phyloP scores from a whole-genome alignment of 2,888 invertebrate genomes.

The Chalcis sispes region DNA sequence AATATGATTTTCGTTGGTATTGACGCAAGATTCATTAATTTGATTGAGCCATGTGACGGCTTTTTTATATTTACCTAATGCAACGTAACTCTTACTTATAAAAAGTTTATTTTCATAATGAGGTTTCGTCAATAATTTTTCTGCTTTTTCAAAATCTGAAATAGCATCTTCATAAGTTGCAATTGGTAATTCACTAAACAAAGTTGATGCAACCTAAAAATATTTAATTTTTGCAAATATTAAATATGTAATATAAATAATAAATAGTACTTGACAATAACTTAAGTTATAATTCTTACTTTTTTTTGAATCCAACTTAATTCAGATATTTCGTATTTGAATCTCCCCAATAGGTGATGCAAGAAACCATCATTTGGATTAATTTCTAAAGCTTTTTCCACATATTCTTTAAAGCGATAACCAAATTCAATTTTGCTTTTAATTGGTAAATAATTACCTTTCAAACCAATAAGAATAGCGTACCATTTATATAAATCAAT shows the following conservation, averaged over 20 bases:
- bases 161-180: slow-evolving; percentile 82
- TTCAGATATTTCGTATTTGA: slow-evolving; percentile 81
- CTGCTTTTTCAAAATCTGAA: slow-evolving; percentile 78
- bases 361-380: slow-evolving; percentile 80
- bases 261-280: slow-evolving; percentile 2
- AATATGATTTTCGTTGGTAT: slow-evolving; percentile 63
- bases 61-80: slow-evolving; percentile 75
- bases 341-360: slow-evolving; percentile 84
- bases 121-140: slow-evolving; percentile 76
- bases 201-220: slow-evolving; percentile 78
- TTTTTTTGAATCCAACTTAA: slow-evolving; percentile 82
- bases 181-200: slow-evolving; percentile 82
- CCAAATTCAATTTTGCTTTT: slow-evolving; percentile 83
- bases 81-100: slow-evolving; percentile 80
- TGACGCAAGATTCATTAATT: slow-evolving; percentile 59
- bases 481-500: slow-evolving; percentile 85
- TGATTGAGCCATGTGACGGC: slow-evolving; percentile 77
- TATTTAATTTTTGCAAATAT: slow-evolving; percentile 16
- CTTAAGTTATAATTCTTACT: slow-evolving; percentile 61
- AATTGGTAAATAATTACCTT: slow-evolving; percentile 79
- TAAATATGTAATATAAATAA: slow-evolving; percentile 8
- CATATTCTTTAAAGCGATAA: slow-evolving; percentile 82
- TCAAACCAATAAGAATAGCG: slow-evolving; percentile 82
- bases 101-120: slow-evolving; percentile 80
- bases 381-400: slow-evolving; percentile 81